Evolutionary conservation across 1,140 invertebrate genomes (phyloP).

Genomic region (Dermatophagoides farinae): DNA sequence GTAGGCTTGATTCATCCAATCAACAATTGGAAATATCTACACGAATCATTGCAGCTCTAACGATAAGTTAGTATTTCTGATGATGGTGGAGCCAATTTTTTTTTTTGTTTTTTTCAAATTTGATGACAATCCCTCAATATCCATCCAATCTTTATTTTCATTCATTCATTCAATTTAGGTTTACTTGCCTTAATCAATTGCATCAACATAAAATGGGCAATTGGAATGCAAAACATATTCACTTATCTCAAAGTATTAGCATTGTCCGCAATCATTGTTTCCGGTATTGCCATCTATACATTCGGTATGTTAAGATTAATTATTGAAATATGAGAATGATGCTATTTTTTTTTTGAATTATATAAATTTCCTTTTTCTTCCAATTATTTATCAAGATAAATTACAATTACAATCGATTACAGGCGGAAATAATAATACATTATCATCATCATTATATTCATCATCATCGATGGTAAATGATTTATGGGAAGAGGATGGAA

Average conservation of each 20-base stretch:
- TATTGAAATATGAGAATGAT: neutral
- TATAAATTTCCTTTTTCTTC: too few species aligned
- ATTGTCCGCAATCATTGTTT: slow-evolving; percentile 60
- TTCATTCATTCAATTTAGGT: slow-evolving; percentile 26
- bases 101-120: neutral
- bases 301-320: neutral
- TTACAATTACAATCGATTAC: neutral
- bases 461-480: neutral
- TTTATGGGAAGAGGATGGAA: neutral
- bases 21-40: neutral
- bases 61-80: neutral
- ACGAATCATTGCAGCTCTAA: slow-evolving; percentile 23
- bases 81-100: slow-evolving; percentile 12
- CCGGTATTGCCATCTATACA: slow-evolving; percentile 40
- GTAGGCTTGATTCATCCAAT: neutral
- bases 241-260: slow-evolving; percentile 80
- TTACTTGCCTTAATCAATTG: slow-evolving; percentile 66
- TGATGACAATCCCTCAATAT: too few species aligned
- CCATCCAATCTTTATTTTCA: too few species aligned
- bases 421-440: neutral
- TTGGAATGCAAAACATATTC: slow-evolving; percentile 75
- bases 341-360: too few species aligned
- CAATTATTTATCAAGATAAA: neutral
- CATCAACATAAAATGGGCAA: slow-evolving; percentile 82
- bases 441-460: too few species aligned